Evolutionary conservation across 2,888 invertebrate genomes (phyloP), one percentile per base, ranked within the genome.

Genomic region (Standfussiana lucernea): DNA sequence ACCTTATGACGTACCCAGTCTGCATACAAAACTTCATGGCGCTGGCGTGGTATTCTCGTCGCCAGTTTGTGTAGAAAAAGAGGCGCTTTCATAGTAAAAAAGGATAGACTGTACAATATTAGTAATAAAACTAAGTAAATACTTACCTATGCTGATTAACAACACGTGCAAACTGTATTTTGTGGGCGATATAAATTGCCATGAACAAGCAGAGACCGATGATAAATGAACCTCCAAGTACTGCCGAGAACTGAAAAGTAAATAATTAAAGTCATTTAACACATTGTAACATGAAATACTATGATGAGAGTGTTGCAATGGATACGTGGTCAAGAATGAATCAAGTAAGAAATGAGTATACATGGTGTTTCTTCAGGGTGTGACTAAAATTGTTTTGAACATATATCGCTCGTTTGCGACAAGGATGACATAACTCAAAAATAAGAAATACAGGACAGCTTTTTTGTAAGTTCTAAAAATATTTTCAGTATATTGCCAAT

Each of bases 201-300:
- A 88, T 85, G 64, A 91, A 91, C 28, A 93, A 47, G 40, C 86
- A 90, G 35, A 92, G 79, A 1, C 92, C 91, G 68, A 91, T 72
- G 77, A 93, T 86, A 75, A 93, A 89, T 3, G 91, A 89, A 21
- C 89, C 85, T 28, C 90, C 92, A 47, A 93, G 90, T 28, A 91
- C 42, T 8, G 89, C 88, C 21, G 90, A 88, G 66, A 91, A 91
- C 93, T 93, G 90, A 45, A 90, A 92, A 42, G 21, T 50, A 74
- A 72, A 83, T n/a, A 45, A 81, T 72, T n/a, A 47, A 32, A 35
- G 67, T 28, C 7, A 15, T 56, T 2, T 42, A 37, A 64, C 18
- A 77, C 15, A 50, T 40, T 40, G 18, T 13, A 18, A 24, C 18
- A 74, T 24, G 24, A 40, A 59, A 61, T 35, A 32, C 4, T 32